Evolutionary conservation across 2,797 vertebrate species (phyloP), one percentile per base, ranked within the genome.

Genomic region (Botia almorhae): DNA sequence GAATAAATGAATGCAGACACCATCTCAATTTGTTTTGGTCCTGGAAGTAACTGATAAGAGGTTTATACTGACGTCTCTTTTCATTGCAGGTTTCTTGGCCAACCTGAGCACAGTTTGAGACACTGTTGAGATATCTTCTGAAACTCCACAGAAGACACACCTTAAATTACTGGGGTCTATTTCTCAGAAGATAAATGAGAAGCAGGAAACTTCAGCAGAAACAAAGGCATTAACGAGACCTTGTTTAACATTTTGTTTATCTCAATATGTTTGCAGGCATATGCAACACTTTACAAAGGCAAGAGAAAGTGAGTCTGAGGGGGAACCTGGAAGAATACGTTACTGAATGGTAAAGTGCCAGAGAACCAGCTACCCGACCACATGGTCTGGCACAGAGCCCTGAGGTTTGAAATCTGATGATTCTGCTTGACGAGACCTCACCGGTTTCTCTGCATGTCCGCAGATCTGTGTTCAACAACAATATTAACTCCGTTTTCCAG

Each of bases 391-490:
- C 82, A 80, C 71, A 56, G 29, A 39, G 43, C 82, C 78, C 72
- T 84, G 83, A 76, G 84, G 84, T 85, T 75, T 81, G 67, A 19
- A 82, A 74, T 65, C 74, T 83, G 83, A 78, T 80, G 76, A 82
- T 69, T 85, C 60, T 8, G 69, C 69, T 82, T 69, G 58, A 83
- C 74, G 83, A 86, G 79, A 77, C 79, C 73, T 84, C 74, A 75
- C 55, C 70, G 76, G 69, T 39, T 76, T 65, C 70, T 86, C 50
- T 55, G 83, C 70, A 78, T 23, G 58, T 83, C 72, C 77, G 69
- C 77, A 81, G 55, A 76, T 74, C 74, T 72, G 7, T 76, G 2
- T 79, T 50, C 36, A 78, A 55, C 72, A 73, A 29, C 17, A 17
- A 36, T 46, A 81, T 72, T 53, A 33, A 68, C 1, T 2, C 56